Percentiles rank a stretch among this genome's conserved stretches.
Conservation (phyloP, 2,797 vertebrate species). For the Arrhamphus sclerolepis region DNA sequence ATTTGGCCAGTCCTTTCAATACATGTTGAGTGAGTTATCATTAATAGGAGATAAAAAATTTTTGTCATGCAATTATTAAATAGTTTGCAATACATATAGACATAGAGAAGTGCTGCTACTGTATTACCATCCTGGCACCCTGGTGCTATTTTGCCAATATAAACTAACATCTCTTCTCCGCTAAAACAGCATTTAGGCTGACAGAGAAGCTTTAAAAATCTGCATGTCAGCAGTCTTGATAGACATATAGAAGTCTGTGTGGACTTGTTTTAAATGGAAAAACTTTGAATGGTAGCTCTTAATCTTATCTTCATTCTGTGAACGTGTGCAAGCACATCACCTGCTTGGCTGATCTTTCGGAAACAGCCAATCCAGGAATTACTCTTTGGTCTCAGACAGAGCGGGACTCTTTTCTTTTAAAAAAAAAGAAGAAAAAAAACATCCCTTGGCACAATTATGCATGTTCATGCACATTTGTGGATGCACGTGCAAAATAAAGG, state of each 20-base stretch:
- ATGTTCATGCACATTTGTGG: slow-evolving; percentile 8
- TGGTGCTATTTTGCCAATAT: no score
- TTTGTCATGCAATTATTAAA: no score
- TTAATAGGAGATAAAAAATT: no score
- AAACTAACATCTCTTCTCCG: background rate
- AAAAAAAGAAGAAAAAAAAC: slow-evolving; percentile 12
- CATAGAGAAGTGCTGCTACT: background rate
- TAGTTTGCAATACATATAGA: no score
- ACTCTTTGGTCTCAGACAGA: slow-evolving; percentile 46
- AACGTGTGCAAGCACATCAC: slow-evolving; percentile 18
- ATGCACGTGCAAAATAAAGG: background rate
- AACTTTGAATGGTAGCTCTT: slow-evolving; percentile 3
- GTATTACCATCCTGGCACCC: no score
- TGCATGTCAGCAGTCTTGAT: slow-evolving; percentile 16
- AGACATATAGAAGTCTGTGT: slow-evolving; percentile 1
- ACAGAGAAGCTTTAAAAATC: slow-evolving; percentile 15
- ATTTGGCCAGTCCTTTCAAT: no score
- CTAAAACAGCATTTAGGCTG: slow-evolving; percentile 9
- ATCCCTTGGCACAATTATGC: slow-evolving; percentile 5
- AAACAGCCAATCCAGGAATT: slow-evolving; percentile 34
- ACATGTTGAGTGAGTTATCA: no score
- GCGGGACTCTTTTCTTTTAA: slow-evolving; percentile 2
- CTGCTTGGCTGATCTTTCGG: slow-evolving; percentile 12
- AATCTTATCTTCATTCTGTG: slow-evolving; percentile 31
- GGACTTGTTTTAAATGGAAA: slow-evolving; percentile 15